phyloP scores from a whole-genome alignment of 2,888 invertebrate species.

The Tachystola acroxantha region DNA sequence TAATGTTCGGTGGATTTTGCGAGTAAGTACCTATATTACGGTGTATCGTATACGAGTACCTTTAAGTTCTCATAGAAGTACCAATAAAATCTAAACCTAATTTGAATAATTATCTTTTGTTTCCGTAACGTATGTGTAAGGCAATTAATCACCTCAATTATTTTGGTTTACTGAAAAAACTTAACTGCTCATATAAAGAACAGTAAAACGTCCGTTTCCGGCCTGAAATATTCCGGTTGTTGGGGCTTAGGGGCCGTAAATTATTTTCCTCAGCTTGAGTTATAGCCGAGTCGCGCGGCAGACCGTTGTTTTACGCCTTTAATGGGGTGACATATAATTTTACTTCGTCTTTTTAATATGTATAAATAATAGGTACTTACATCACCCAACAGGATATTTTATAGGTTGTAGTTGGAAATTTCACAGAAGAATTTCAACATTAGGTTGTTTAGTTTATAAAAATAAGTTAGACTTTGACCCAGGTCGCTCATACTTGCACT shows the following conservation, averaged over 20 bases:
- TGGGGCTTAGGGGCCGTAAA: conserved; percentile 59
- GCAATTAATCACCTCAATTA: conserved; percentile 27
- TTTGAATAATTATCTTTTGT: background rate
- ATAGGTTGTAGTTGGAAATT: no score
- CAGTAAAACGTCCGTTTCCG: conserved; percentile 6
- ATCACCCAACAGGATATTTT: no score
- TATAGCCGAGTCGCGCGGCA: conserved; percentile 50
- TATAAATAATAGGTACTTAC: no score
- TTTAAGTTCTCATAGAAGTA: no score
- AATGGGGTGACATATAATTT: conserved; percentile 43
- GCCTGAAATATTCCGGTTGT: conserved; percentile 45
- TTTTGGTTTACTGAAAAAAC: conserved; percentile 43
- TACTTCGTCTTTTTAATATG: conserved; percentile 9
- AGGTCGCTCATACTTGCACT: no score
- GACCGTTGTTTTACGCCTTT: conserved; percentile 54
- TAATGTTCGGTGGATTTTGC: no score
- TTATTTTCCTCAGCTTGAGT: conserved; percentile 60
- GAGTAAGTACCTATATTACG: no score
- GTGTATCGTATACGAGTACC: no score
- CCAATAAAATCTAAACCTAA: no score
- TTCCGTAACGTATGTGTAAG: background rate
- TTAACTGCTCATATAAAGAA: conserved; percentile 46
- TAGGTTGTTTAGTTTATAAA: no score
- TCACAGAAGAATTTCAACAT: no score
- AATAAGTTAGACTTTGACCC: no score